Base-by-base conservation (phyloP, 1,140 invertebrate species). In the Marisa cornuarietis region DNA sequence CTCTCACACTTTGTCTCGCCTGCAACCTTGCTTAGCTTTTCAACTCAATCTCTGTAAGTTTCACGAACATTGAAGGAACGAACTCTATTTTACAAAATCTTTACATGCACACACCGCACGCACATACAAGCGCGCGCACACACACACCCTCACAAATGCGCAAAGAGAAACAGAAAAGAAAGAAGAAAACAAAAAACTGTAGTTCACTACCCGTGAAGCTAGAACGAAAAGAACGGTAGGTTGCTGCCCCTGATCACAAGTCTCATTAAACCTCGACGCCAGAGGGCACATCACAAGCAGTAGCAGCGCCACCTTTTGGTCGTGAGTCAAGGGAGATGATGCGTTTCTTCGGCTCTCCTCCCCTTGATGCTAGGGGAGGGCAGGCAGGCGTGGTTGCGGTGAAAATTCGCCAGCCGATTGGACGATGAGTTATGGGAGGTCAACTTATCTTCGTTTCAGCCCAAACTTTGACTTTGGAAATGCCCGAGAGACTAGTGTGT, bases 211-310 rank as follows among this genome's bases (percentile, higher is more conserved):
- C 76, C 65, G 49, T 69, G 76, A 77, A n/a, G 76, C 49, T 24
- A 13, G 26, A 31, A 68, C n/a, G 26, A 68, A 68, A 31, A 51
- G 63, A 69, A 77, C 22, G 68, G 76, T 65, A 65, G 49, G 54
- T 63, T 62, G 61, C 65, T 52, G 49, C 76, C 76, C 65, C 22
- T 68, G 76, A 77, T 77, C 76, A 54, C 76, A 31, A 65, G 63
- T 77, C 76, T 77, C 76, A 77, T 77, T 77, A 77, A 77, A 77
- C 68, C 76, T 77, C 76, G 63, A 62, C 76, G 76, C 76, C 76
- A 68, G 76, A 77, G 76, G 76, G 76, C 76, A 54, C 24, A 20
- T 26, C 22, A 31, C 65, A 51, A 69, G 76, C 31, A 16, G 31
- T 20, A 14, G 54, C 63, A 77, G 16, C 22, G 71, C 49, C 24